These are phyloP conservation scores for Apodemia duryi DNA, from an alignment of 2,888 invertebrate species.

Conservation along the genomic window DNA sequence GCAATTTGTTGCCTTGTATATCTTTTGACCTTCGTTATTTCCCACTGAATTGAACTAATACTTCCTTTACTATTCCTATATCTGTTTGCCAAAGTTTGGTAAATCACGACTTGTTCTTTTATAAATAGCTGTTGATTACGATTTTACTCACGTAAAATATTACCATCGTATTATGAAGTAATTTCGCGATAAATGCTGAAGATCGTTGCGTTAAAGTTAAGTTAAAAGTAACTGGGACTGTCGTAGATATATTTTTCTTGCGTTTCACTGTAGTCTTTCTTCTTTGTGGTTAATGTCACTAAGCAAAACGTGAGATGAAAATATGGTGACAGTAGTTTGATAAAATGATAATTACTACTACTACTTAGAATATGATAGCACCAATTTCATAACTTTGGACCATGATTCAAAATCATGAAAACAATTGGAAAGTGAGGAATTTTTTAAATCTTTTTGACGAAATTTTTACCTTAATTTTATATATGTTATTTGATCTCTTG, in stretches of 20 bases:
- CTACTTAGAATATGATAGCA: too few relatives aligned
- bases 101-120: slow-evolving; percentile 9
- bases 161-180: background rate
- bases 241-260: background rate
- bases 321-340: too few relatives aligned
- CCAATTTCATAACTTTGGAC: too few relatives aligned
- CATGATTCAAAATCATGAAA: too few relatives aligned
- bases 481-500: too few relatives aligned
- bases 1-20: slow-evolving; percentile 74
- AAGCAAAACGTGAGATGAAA: background rate
- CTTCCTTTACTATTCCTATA: slow-evolving; percentile 12
- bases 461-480: too few relatives aligned
- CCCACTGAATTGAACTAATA: slow-evolving; percentile 55
- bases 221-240: background rate
- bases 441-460: too few relatives aligned
- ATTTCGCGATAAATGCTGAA: background rate
- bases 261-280: background rate
- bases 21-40: slow-evolving; percentile 61
- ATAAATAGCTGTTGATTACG: background rate
- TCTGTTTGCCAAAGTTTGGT: background rate
- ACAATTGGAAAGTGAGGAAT: too few relatives aligned
- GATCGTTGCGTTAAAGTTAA: background rate
- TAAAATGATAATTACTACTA: too few relatives aligned
- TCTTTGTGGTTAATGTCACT: background rate
- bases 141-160: background rate